Evolutionary conservation across 1,140 invertebrate genomes (phyloP).

Genomic region (Drosophila lowei): DNA sequence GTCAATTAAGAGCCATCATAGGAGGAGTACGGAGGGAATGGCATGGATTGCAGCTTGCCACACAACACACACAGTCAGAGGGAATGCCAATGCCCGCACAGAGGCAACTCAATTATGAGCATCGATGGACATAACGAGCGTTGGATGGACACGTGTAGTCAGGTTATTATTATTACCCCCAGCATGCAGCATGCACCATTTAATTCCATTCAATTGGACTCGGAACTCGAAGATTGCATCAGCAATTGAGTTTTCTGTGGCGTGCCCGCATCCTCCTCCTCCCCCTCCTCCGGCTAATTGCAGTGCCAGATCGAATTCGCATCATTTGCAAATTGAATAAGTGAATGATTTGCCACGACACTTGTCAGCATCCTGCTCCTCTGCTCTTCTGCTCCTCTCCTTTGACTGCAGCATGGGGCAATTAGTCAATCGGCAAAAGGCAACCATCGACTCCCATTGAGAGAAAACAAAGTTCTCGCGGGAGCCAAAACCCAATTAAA

Average conservation of each 20-base stretch:
- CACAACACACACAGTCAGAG: background rate
- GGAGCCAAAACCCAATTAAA: conserved; percentile 28
- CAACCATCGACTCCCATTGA: conserved; percentile 33
- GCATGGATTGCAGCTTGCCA: conserved; percentile 18
- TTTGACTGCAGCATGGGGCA: conserved; percentile 20
- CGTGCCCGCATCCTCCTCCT: background rate
- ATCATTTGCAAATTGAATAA: conserved; percentile 54
- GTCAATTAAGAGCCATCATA: conserved; percentile 59
- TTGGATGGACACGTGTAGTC: conserved; percentile 53
- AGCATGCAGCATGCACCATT: conserved; percentile 53
- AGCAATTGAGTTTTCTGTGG: conserved; percentile 21
- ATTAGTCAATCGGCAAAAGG: conserved; percentile 70
- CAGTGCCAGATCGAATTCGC: conserved; percentile 40
- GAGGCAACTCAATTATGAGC: conserved; percentile 56
- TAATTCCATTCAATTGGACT: conserved; percentile 73
- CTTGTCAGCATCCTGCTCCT: conserved; percentile 6
- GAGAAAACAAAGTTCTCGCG: conserved; percentile 36
- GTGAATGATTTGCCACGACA: conserved; percentile 45
- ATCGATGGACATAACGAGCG: conserved; percentile 58
- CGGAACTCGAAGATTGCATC: conserved; percentile 35
- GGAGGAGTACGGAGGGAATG: background rate
- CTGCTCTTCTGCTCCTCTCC: background rate
- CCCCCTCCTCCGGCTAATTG: conserved; percentile 28
- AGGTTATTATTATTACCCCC: conserved; percentile 50
- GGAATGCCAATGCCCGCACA: background rate